Evolutionary conservation across 1,140 invertebrate species (phyloP).

Genomic region (Tetramorium parvispinum): DNA sequence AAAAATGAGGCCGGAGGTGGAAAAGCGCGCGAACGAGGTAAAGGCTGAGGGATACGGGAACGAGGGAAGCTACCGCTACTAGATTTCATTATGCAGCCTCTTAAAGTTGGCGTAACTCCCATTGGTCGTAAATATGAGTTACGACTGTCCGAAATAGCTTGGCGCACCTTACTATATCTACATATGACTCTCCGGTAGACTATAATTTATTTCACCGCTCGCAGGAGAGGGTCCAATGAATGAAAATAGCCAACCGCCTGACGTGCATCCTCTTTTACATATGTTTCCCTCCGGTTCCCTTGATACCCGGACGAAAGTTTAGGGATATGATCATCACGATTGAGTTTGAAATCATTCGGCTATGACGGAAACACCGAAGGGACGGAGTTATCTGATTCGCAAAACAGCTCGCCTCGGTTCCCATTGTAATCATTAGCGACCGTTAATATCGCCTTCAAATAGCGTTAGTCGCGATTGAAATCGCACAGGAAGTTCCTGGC

Average conservation of each 20-base stretch:
- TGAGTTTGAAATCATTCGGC: constrained; percentile 15
- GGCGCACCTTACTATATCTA: constrained; percentile 73
- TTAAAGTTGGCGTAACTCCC: constrained; percentile 84
- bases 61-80: constrained; percentile 69
- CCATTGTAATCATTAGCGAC: constrained; percentile 27
- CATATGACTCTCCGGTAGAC: constrained; percentile 63
- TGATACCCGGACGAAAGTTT: not conserved
- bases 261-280: constrained; percentile 27
- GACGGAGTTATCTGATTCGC: not conserved
- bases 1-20: constrained; percentile 59
- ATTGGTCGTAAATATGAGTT: constrained; percentile 84
- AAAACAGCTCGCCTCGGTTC: not conserved
- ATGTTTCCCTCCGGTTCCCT: not conserved
- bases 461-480: constrained; percentile 39
- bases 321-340: not conserved
- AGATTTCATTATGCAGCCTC: constrained; percentile 83
- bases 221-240: constrained; percentile 76
- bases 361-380: not conserved
- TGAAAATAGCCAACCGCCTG: constrained; percentile 71
- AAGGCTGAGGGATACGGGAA: constrained; percentile 38
- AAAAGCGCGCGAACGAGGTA: constrained; percentile 59
- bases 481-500: not conserved
- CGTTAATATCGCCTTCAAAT: constrained; percentile 16
- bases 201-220: constrained; percentile 78
- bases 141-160: constrained; percentile 80